Base-by-base conservation (phyloP, 2,888 invertebrate species). In the Eupithecia exiguata region DNA sequence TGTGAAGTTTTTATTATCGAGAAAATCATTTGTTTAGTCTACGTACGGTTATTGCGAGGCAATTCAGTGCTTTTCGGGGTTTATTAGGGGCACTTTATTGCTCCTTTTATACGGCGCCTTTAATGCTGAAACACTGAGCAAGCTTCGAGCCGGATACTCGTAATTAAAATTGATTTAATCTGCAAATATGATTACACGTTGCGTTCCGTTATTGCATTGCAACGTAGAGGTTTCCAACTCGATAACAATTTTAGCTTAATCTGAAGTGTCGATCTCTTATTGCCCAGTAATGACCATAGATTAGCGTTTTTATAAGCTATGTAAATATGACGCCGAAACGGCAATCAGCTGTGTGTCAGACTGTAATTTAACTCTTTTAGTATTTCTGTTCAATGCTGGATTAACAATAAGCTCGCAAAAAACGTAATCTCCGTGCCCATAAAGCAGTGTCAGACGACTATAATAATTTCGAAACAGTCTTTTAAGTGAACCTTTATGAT, bases 401-500 rank as follows among this genome's bases (percentile, higher is more conserved):
- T 87, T 87, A 84, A 86, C 86, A 80, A 84, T 83, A 86, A 86
- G 83, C 82, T 71, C 83, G 84, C 86, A 87, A 88, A 89, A 87
- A 84, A 86, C 81, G 84, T 90, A 91, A 92, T 92, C 89, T 88
- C 80, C 79, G 71, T 78, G 84, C 83, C 85, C 83, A 89, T 92
- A 91, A 92, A 93, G 87, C 91, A 87, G 89, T 90, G 91, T 91
- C 91, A 88, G 89, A 88, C 87, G 85, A 88, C 90, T 89, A 91
- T 90, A 92, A 93, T 93, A 93, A 93, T 93, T 94, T 93, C 84
- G 91, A 89, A 94, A 92, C 91, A 92, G 91, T 92, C 92, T 91
- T 93, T 92, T 94, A 93, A 93, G 93, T 93, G 93, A 93, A 93
- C 93, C 92, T 94, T 93, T 93, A 93, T 92, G 93, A 87, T 92